phyloP scores from a whole-genome alignment of 1,140 invertebrate genomes.

The Episyrphus balteatus region DNA sequence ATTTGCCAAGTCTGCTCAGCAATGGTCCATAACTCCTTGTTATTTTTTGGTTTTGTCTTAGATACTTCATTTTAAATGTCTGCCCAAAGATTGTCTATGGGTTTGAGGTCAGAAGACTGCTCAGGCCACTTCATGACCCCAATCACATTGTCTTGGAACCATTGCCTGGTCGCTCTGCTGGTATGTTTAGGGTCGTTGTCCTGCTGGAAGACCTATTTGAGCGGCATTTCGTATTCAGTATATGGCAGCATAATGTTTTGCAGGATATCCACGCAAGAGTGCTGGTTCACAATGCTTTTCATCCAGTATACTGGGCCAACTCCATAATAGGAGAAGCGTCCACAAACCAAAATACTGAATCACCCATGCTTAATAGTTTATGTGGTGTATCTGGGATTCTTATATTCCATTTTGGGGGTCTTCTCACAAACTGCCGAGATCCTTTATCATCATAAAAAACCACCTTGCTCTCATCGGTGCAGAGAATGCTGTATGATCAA shows the following conservation, averaged over 20 bases:
- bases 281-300: conserved; percentile 10
- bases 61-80: too few relatives aligned
- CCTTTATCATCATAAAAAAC: conserved; percentile 6
- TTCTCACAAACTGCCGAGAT: conserved; percentile 7
- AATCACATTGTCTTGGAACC: too few relatives aligned
- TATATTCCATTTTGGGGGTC: conserved; percentile 5
- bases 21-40: too few relatives aligned
- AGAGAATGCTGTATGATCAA: too few relatives aligned
- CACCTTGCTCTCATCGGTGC: conserved; percentile 7
- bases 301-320: conserved; percentile 12
- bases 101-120: too few relatives aligned
- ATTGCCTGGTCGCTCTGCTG: too few relatives aligned
- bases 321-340: conserved; percentile 13
- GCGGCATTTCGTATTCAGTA: conserved; percentile 15
- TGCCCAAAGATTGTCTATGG: too few relatives aligned
- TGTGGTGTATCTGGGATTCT: conserved; percentile 10
- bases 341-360: conserved; percentile 15
- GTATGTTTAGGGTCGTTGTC: too few relatives aligned
- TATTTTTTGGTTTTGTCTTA: too few relatives aligned
- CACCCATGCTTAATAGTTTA: conserved; percentile 19
- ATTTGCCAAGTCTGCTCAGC: too few relatives aligned
- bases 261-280: conserved; percentile 13
- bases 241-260: conserved; percentile 14
- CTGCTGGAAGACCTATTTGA: too few relatives aligned
- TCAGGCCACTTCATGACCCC: too few relatives aligned